These are phyloP conservation scores for Bergia sp. DNA, from an alignment of 92 coral and sea anemone species.

Conservation along the genomic window DNA sequence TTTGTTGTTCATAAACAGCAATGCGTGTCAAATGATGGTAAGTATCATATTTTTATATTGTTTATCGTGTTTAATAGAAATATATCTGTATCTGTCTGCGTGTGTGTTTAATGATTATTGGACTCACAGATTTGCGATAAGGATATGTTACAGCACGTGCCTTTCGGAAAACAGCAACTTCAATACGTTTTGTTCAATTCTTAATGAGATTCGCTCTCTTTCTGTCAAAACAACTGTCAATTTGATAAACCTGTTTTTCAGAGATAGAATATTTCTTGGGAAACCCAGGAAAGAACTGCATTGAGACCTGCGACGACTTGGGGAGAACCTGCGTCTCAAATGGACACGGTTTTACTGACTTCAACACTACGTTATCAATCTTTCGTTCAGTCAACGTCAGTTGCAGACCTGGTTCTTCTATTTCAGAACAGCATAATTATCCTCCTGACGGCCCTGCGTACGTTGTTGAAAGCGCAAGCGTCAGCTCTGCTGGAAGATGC, in stretches of 20 bases:
- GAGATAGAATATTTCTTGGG: neutral
- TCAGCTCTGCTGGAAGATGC: neutral
- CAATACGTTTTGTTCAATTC: too few species aligned
- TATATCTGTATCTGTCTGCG: too few species aligned
- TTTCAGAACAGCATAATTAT: neutral
- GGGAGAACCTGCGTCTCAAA: neutral
- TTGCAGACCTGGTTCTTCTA: neutral
- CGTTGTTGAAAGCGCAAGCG: neutral
- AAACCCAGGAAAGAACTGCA: neutral
- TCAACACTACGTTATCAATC: neutral
- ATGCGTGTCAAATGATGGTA: too few species aligned
- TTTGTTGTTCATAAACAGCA: too few species aligned
- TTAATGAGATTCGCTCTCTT: too few species aligned
- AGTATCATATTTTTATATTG: too few species aligned
- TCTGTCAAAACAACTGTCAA: too few species aligned
- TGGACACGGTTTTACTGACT: neutral
- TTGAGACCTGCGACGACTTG: neutral
- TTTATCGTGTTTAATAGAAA: too few species aligned
- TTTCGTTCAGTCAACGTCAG: neutral
- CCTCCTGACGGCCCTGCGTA: neutral
- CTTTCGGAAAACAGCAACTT: too few species aligned
- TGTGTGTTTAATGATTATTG: too few species aligned
- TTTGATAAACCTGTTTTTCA: neutral
- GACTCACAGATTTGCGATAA: too few species aligned
- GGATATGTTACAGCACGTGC: too few species aligned